Percentiles rank a stretch among this genome's conserved stretches.
phyloP scores from a whole-genome alignment of 30 jellyfish, hydroid and myxozoan species.

The Hydractinia echinata region DNA sequence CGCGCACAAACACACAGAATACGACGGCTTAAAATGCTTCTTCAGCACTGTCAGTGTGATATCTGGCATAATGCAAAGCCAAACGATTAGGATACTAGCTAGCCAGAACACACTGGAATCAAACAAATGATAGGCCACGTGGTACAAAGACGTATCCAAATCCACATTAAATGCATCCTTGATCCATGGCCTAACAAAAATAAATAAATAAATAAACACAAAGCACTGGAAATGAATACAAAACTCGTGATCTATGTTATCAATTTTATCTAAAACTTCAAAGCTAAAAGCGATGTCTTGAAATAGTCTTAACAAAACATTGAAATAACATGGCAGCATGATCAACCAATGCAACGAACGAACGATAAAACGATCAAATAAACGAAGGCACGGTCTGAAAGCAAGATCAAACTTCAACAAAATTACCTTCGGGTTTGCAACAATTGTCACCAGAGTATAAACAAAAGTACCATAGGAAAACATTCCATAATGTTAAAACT shows the following conservation, averaged over 20 bases:
- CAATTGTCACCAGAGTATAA: constrained; percentile 68
- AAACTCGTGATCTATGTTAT: too few relatives aligned
- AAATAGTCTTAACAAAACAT: neutral
- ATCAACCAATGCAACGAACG: neutral
- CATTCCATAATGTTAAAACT: constrained; percentile 70
- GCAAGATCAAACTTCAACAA: neutral
- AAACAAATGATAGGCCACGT: neutral
- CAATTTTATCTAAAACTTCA: too few relatives aligned
- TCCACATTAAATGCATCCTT: neutral
- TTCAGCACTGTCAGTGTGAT: neutral
- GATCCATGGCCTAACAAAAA: constrained; percentile 1
- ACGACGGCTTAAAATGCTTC: constrained; percentile 6
- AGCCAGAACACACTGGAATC: constrained; percentile 11
- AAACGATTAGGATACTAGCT: constrained; percentile 14
- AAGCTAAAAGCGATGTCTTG: neutral
- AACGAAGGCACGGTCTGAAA: neutral
- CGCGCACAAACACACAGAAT: too few relatives aligned
- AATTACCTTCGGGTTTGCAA: constrained; percentile 77
- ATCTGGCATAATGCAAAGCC: neutral
- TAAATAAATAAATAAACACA: too few relatives aligned
- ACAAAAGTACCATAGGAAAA: constrained; percentile 79
- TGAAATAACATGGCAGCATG: neutral
- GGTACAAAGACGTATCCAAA: neutral
- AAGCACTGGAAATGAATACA: too few relatives aligned
- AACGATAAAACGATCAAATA: neutral